phyloP scores from a whole-genome alignment of 2,113 vertebrate genomes.

The Addax nasomaculatus region DNA sequence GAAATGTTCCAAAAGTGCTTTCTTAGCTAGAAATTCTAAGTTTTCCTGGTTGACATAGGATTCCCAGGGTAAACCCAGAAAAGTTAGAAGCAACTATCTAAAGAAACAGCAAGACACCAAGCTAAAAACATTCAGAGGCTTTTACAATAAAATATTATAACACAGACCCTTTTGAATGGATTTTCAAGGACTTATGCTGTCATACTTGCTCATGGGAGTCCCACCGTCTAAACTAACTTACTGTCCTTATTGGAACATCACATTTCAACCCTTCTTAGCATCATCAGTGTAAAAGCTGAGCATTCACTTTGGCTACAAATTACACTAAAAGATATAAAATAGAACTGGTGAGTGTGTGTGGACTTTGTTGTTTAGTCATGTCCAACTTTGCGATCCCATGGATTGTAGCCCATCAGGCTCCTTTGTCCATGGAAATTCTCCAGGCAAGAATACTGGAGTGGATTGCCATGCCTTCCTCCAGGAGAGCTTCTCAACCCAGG shows the following conservation, averaged over 20 bases:
- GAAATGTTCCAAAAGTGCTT: not conserved
- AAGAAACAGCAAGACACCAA: not conserved
- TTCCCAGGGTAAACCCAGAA: not conserved
- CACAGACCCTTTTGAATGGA: not conserved
- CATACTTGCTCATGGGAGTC: not conserved
- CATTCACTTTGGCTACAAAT: not conserved
- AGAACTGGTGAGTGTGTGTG: not conserved
- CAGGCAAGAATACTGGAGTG: not conserved
- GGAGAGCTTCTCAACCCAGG: not conserved
- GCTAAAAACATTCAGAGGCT: not conserved
- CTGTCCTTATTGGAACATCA: not conserved
- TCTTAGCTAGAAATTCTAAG: not conserved
- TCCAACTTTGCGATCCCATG: not conserved
- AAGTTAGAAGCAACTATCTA: not conserved
- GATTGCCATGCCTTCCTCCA: not conserved
- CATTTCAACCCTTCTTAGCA: not conserved
- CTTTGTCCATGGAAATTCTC: not conserved
- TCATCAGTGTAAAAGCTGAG: not conserved
- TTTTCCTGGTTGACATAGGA: not conserved
- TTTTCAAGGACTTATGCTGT: not conserved
- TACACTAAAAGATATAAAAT: constrained; percentile 18
- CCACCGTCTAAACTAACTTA: not conserved
- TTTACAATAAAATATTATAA: not conserved
- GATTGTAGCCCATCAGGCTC: not conserved
- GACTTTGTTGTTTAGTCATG: not conserved